Evolutionary conservation across 2,888 invertebrate genomes (phyloP), one percentile per base, ranked within the genome.

Genomic region (Choreutis nemorana): DNA sequence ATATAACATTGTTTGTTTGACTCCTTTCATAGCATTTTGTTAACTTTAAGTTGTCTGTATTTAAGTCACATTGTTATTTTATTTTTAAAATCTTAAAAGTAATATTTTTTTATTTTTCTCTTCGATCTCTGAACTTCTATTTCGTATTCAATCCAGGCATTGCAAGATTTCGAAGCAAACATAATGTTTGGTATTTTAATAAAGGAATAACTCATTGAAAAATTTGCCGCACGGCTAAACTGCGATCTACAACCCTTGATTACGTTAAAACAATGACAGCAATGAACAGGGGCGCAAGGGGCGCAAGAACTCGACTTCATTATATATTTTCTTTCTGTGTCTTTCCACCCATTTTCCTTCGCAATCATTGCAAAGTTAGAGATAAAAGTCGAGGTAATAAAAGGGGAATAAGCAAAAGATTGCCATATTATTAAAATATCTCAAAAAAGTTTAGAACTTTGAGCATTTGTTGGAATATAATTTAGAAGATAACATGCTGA

Each of bases 281-380:
- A 55, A 53, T 59, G 55, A 55, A 55, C 44, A 47, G 47, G 50
- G 47, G 49, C 46, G 50, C 39, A 39, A 18, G 43, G 50, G 52
- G 45, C 48, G 51, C 50, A 46, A 34, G n/a, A n/a, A n/a, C 36
- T 51, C 43, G 50, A 65, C 57, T 66, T 62, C 61, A 62, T 70
- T 67, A 65, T 50, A 57, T 40, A 52, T 59, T 60, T 61, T 58
- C 50, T 55, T 48, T 51, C 49, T 51, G 30, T 35, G 28, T 20
- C 35, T 26, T 32, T 39, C 45, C 48, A 48, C 53, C 51, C 48
- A 34, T 55, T 53, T 45, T 44, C 51, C 51, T 50, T 46, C 36
- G 45, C 50, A 62, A 64, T 65, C 55, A 60, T 57, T 51, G 50
- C 54, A 37, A 50, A 60, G 61, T 61, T 58, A 62, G 54, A 64